These are phyloP conservation scores for Chaenocephalus aceratus DNA, from an alignment of 2,113 vertebrate species.

Conservation along the genomic window DNA sequence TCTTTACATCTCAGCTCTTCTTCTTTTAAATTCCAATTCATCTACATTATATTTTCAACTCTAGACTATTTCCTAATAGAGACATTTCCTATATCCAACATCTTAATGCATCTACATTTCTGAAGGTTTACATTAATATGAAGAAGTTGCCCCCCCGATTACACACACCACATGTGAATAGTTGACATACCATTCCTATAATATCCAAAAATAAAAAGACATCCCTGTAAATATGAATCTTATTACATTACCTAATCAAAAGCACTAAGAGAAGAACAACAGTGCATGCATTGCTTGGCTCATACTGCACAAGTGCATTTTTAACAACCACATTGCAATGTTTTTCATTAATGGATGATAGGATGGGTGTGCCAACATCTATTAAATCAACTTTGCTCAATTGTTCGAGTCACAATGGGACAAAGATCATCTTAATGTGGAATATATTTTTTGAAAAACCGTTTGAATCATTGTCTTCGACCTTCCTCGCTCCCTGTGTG, in stretches of 20 bases:
- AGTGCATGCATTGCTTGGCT: conserved; percentile 19
- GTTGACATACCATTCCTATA: conserved; percentile 25
- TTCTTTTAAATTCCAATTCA: conserved; percentile 15
- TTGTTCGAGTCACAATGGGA: conserved; percentile 1
- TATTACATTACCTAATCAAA: conserved; percentile 3
- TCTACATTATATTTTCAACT: conserved; percentile 10
- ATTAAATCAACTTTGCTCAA: conserved; percentile 32
- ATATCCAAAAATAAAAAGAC: conserved; percentile 59
- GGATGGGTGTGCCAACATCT: conserved; percentile 30
- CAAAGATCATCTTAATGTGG: conserved; percentile 38
- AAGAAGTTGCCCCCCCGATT: conserved; percentile 28
- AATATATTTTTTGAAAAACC: conserved; percentile 11
- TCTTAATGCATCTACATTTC: conserved; percentile 41
- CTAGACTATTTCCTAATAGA: conserved; percentile 49
- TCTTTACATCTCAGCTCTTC: not conserved
- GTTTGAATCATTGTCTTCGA: not conserved
- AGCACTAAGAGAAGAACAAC: conserved; percentile 29
- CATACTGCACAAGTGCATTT: not conserved
- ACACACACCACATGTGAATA: conserved; percentile 19
- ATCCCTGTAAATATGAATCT: not conserved
- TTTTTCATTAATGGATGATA: conserved; percentile 53
- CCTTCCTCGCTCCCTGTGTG: conserved; percentile 11
- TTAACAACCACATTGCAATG: not conserved
- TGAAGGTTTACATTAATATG: conserved; percentile 45
- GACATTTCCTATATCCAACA: conserved; percentile 40